Conservation (phyloP, 2,113 vertebrate species). For the Spilogale gracilis region DNA sequence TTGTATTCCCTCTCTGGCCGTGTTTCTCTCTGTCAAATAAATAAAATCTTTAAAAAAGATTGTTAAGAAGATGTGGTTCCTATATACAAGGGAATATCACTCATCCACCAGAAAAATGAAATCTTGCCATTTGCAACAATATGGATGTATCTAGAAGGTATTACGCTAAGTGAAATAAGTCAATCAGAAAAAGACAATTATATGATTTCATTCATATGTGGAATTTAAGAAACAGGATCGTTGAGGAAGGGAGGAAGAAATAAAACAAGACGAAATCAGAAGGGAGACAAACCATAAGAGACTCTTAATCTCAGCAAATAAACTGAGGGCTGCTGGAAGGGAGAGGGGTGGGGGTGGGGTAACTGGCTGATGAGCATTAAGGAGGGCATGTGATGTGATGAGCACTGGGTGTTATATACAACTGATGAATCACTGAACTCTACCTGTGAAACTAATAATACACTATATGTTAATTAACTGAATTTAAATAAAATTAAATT, state of each 20-base stretch:
- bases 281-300: neutral
- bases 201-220: neutral
- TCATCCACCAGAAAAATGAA: neutral
- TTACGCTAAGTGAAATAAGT: neutral
- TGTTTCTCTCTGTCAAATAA: too few species aligned
- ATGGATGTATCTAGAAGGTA: neutral
- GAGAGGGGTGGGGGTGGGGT: neutral
- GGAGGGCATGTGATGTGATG: neutral
- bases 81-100: neutral
- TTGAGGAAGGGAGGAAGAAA: neutral
- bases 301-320: neutral
- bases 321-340: neutral
- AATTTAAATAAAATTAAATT: neutral
- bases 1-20: too few species aligned
- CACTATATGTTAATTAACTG: neutral
- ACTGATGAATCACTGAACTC: neutral
- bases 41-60: too few species aligned
- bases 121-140: neutral
- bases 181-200: neutral
- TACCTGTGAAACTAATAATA: neutral
- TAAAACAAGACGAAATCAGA: neutral
- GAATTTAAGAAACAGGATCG: neutral
- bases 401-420: neutral
- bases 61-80: neutral
- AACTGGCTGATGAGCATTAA: neutral